Percentiles rank a stretch among this genome's conserved stretches.
phyloP scores from a whole-genome alignment of 2,888 invertebrate species.

The Melanophora roralis region DNA sequence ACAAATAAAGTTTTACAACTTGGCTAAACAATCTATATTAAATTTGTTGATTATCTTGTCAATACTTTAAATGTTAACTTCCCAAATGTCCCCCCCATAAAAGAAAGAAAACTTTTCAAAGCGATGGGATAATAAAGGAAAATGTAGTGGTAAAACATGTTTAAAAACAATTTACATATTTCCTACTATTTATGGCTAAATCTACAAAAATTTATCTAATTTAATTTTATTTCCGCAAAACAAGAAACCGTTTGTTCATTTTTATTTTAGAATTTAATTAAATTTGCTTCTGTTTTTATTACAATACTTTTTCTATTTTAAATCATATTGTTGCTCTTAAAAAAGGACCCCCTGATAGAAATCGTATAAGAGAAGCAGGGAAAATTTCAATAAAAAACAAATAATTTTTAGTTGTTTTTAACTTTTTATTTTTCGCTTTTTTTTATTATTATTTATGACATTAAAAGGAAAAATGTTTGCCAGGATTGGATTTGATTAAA shows the following conservation, averaged over 20 bases:
- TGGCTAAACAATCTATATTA: background rate
- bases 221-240: constrained; percentile 1
- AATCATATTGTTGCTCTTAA: background rate
- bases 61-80: no score
- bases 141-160: background rate
- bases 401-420: background rate
- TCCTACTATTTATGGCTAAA: background rate
- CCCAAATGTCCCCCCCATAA: no score
- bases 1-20: no score
- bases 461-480: constrained; percentile 9
- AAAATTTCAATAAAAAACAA: background rate
- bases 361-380: background rate
- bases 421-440: background rate
- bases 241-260: constrained; percentile 5
- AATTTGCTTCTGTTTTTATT: constrained; percentile 5
- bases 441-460: background rate
- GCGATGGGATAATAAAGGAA: background rate
- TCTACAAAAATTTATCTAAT: constrained; percentile 18
- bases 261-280: constrained; percentile 29
- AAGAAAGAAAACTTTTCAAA: background rate
- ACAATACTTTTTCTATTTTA: no score
- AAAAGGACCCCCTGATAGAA: background rate
- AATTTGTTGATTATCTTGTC: no score
- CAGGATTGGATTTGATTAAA: background rate
- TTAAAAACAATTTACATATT: constrained; percentile 9